These are phyloP conservation scores for Dendrolimus kikuchii DNA, from an alignment of 1,140 invertebrate species.

Conservation along the genomic window DNA sequence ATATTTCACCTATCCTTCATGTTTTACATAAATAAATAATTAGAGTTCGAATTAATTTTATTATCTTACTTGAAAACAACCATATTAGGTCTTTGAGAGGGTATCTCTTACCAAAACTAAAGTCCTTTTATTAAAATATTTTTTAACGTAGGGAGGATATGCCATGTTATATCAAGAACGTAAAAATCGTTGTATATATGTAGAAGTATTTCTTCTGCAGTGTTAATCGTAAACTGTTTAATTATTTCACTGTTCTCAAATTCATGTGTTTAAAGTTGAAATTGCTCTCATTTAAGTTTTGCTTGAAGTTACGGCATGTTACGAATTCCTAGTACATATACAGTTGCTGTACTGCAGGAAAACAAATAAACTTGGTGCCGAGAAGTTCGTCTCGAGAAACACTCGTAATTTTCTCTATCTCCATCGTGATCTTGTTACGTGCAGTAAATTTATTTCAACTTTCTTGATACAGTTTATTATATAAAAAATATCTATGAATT, in stretches of 20 bases:
- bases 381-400: constrained; percentile 19
- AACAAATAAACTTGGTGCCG: constrained; percentile 20
- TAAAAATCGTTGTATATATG: not conserved
- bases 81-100: too few species aligned
- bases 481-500: too few species aligned
- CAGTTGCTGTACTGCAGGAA: not conserved
- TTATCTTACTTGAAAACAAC: too few species aligned
- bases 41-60: too few species aligned
- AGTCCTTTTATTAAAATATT: too few species aligned
- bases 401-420: constrained; percentile 30
- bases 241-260: constrained; percentile 5
- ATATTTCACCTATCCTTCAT: too few species aligned
- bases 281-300: constrained; percentile 25
- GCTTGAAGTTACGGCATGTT: constrained; percentile 8
- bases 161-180: too few species aligned
- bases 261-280: constrained; percentile 21
- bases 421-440: constrained; percentile 26
- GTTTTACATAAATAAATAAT: too few species aligned
- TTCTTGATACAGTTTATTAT: constrained; percentile 1
- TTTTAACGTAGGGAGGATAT: too few species aligned
- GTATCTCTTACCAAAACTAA: too few species aligned
- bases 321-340: not conserved
- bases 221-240: not conserved
- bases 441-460: constrained; percentile 22
- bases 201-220: not conserved